phyloP scores from a whole-genome alignment of 2,113 vertebrate genomes.

The Carassius auratus region DNA sequence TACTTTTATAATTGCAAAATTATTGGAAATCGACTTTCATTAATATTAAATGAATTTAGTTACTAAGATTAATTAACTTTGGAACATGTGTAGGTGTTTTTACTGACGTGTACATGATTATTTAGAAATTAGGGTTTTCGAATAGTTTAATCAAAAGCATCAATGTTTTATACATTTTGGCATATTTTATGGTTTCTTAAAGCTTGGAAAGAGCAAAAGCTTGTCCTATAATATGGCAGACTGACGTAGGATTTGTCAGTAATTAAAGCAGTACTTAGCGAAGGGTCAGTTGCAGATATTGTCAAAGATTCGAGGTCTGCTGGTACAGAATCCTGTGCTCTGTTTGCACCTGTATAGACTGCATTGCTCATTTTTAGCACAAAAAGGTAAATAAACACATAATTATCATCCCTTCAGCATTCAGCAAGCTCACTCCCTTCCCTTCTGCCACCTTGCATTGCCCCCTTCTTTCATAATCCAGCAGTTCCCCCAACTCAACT shows the following conservation, averaged over 20 bases:
- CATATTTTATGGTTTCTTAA: neutral
- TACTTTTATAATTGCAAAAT: no score
- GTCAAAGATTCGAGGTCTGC: neutral
- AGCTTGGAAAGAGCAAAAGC: neutral
- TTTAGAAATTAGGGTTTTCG: neutral
- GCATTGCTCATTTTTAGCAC: neutral
- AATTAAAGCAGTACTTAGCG: neutral
- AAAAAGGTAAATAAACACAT: neutral
- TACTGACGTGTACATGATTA: neutral
- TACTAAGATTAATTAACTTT: neutral
- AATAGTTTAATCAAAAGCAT: no score
- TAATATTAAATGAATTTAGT: neutral
- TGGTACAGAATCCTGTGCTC: neutral
- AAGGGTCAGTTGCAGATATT: neutral
- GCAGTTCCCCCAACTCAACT: constrained; percentile 81
- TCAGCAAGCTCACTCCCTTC: constrained; percentile 22
- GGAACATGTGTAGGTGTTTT: neutral
- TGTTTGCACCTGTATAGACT: neutral
- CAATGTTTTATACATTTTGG: neutral
- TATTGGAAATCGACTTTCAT: neutral
- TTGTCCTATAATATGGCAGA: neutral
- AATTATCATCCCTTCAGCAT: neutral
- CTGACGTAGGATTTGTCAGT: no score
- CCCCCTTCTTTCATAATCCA: constrained; percentile 62
- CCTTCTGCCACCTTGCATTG: constrained; percentile 53